These are phyloP conservation scores for Girardinichthys multiradiatus DNA, from an alignment of 2,113 vertebrate genomes.

Conservation along the genomic window DNA sequence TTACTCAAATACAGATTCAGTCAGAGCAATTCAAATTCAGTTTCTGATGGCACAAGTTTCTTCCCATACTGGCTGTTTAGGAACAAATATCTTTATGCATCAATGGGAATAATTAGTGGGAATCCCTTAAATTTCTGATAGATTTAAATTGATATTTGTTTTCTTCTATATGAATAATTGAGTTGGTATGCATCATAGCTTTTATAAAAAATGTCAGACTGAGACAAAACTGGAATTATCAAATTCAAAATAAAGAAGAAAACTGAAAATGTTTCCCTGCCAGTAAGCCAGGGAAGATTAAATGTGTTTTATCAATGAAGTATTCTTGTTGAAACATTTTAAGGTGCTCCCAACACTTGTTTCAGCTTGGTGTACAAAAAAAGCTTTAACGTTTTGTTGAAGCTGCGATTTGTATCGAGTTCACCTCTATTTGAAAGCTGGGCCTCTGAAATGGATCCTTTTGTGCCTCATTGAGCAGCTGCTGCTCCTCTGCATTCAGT, in stretches of 20 bases:
- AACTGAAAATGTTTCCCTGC: neutral
- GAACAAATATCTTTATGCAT: too few species aligned
- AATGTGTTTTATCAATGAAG: neutral
- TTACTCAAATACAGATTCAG: too few species aligned
- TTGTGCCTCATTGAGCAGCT: slow-evolving; percentile 5
- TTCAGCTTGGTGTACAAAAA: neutral
- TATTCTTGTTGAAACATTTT: neutral
- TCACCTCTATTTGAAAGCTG: neutral
- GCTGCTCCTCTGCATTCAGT: neutral
- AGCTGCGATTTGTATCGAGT: neutral
- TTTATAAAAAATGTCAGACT: neutral
- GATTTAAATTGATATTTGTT: neutral
- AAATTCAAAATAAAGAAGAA: neutral
- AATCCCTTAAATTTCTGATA: too few species aligned
- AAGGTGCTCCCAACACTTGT: neutral
- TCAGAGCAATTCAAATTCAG: too few species aligned
- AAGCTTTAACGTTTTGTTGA: neutral
- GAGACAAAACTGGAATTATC: neutral
- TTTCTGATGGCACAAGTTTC: too few species aligned
- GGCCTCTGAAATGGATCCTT: neutral
- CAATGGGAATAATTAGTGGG: too few species aligned
- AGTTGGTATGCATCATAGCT: neutral
- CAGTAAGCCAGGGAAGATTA: too few species aligned
- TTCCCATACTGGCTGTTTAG: too few species aligned
- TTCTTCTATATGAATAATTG: neutral